phyloP scores from a whole-genome alignment of 2,888 invertebrate genomes.

The Thumatha senex region DNA sequence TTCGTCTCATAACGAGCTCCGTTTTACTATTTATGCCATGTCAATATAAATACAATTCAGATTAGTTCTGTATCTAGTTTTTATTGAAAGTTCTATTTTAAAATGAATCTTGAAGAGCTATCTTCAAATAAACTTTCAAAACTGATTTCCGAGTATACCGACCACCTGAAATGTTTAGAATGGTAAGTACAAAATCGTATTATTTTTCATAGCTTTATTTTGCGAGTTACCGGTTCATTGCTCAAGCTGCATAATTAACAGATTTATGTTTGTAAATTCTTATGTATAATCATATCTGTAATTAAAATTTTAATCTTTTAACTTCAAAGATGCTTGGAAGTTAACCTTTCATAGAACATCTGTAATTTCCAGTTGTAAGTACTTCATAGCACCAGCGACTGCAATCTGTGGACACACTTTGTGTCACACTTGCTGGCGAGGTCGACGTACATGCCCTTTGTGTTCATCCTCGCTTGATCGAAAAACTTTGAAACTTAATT shows the following conservation, averaged over 20 bases:
- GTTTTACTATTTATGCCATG: too few relatives aligned
- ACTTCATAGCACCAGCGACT: slow-evolving; percentile 60
- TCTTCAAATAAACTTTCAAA: slow-evolving; percentile 48
- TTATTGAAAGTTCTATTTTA: not conserved
- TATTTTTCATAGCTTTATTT: too few relatives aligned
- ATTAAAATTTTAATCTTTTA: too few relatives aligned
- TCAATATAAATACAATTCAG: too few relatives aligned
- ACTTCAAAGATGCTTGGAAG: too few relatives aligned
- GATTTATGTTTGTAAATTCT: too few relatives aligned
- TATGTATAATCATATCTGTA: too few relatives aligned
- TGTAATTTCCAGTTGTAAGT: slow-evolving; percentile 60
- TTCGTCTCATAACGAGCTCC: too few relatives aligned
- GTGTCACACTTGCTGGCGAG: slow-evolving; percentile 66
- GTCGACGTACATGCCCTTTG: slow-evolving; percentile 51
- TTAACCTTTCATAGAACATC: too few relatives aligned
- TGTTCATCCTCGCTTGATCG: slow-evolving; percentile 54
- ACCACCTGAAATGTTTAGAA: slow-evolving; percentile 64
- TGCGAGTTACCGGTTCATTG: too few relatives aligned
- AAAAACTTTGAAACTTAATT: slow-evolving; percentile 52
- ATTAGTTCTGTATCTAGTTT: too few relatives aligned
- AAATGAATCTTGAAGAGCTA: slow-evolving; percentile 48
- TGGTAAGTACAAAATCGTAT: slow-evolving; percentile 53
- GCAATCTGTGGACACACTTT: slow-evolving; percentile 67
- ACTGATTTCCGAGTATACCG: slow-evolving; percentile 49
- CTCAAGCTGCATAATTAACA: too few relatives aligned